Conservation (phyloP, 53 echinoderm and acorn worm species). For the Henricia sp. region DNA sequence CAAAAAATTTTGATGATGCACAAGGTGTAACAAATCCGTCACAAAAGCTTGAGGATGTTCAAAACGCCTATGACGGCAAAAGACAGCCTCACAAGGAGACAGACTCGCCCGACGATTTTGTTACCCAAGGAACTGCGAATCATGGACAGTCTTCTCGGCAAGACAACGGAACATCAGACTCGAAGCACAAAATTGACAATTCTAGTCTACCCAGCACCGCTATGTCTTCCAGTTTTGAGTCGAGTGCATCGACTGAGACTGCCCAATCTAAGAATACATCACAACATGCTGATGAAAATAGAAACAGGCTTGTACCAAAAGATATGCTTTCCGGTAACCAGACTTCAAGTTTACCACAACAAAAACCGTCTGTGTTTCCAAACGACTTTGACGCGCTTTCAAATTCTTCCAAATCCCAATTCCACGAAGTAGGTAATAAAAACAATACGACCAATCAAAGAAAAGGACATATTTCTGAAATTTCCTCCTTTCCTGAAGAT, state of each 20-base stretch:
- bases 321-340: not conserved
- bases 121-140: not conserved
- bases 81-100: not conserved
- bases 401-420: not conserved
- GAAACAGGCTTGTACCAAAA: not conserved
- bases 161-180: not conserved
- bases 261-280: not conserved
- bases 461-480: not conserved
- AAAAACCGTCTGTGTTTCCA: not conserved
- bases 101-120: not conserved
- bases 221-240: not conserved
- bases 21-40: not conserved
- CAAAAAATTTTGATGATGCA: not conserved
- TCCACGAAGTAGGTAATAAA: not conserved
- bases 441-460: not conserved
- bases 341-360: slow-evolving; percentile 8
- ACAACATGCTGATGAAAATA: not conserved
- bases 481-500: not conserved
- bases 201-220: not conserved
- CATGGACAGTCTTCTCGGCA: not conserved
- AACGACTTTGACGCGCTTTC: not conserved
- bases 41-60: not conserved
- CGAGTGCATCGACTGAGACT: not conserved
- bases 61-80: not conserved
- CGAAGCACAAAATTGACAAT: not conserved